Conservation (phyloP, 2,888 invertebrate genomes). For the Pachymerium ferrugineum region DNA sequence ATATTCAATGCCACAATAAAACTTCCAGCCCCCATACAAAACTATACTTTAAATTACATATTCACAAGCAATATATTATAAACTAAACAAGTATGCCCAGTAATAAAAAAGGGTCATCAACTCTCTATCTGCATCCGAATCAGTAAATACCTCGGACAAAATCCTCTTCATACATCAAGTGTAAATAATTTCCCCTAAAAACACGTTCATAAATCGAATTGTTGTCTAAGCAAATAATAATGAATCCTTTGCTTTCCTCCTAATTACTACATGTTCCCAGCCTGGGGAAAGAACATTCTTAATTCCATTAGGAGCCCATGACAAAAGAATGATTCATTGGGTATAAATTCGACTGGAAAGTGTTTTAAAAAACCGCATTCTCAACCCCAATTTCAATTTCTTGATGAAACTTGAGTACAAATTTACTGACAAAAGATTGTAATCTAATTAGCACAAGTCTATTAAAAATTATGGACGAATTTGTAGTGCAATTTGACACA, state of each 20-base stretch:
- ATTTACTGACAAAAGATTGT: constrained; percentile 10
- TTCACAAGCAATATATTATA: not conserved
- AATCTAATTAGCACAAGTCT: constrained; percentile 23
- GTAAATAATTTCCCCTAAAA: not conserved
- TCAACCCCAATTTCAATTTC: constrained; percentile 17
- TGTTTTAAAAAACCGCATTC: constrained; percentile 22
- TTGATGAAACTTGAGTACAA: constrained; percentile 7
- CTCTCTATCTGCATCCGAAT: not conserved
- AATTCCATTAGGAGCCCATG: constrained; percentile 19
- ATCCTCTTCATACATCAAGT: not conserved
- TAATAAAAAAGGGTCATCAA: not conserved
- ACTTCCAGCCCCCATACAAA: too few relatives aligned
- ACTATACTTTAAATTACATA: too few relatives aligned
- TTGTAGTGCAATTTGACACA: constrained; percentile 27
- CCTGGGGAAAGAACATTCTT: constrained; percentile 17
- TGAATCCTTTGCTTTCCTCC: constrained; percentile 25
- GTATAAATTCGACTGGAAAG: constrained; percentile 6
- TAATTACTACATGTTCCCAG: not conserved
- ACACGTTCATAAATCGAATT: constrained; percentile 17
- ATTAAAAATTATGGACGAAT: constrained; percentile 27
- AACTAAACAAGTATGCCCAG: not conserved
- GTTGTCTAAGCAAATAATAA: constrained; percentile 27
- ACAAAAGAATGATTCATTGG: constrained; percentile 27
- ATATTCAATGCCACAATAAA: too few relatives aligned
- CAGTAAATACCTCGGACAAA: not conserved